Percentiles rank a stretch among this genome's conserved stretches.
These are phyloP conservation scores for Halesus radiatus DNA, from an alignment of 1,140 invertebrate genomes.

Conservation along the genomic window DNA sequence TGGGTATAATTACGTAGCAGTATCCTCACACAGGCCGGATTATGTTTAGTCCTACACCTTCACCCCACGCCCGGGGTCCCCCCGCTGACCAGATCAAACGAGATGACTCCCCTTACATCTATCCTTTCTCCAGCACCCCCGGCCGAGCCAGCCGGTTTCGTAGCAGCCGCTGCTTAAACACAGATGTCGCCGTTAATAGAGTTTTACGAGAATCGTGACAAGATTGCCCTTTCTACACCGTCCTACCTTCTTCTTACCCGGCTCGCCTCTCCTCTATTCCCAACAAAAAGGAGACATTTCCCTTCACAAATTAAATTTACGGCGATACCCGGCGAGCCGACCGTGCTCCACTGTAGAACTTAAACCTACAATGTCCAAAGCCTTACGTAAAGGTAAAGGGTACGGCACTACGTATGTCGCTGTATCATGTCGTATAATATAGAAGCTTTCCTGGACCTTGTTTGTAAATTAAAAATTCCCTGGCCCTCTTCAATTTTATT, in stretches of 20 bases:
- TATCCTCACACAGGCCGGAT: not conserved
- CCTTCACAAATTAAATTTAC: slow-evolving; percentile 37
- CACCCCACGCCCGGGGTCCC: not conserved
- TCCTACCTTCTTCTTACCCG: not conserved
- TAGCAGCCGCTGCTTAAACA: slow-evolving; percentile 40
- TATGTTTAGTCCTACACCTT: not conserved
- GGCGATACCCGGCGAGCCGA: slow-evolving; percentile 16
- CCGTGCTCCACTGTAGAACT: slow-evolving; percentile 4
- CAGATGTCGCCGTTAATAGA: slow-evolving; percentile 56
- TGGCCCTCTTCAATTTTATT: too few species aligned
- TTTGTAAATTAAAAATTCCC: too few species aligned
- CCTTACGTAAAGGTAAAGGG: not conserved
- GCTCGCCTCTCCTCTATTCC: not conserved
- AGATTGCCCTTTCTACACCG: slow-evolving; percentile 46
- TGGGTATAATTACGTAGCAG: too few species aligned
- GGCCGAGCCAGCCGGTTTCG: not conserved
- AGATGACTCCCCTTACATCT: not conserved
- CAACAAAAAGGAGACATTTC: slow-evolving; percentile 12
- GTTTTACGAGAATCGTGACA: slow-evolving; percentile 56
- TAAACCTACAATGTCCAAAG: not conserved
- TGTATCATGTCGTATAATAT: not conserved
- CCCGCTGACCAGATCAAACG: slow-evolving; percentile 51
- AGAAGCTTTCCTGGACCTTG: not conserved
- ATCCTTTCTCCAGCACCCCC: not conserved
- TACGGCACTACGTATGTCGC: not conserved